Evolutionary conservation across 2,797 vertebrate species (phyloP), one percentile per base, ranked within the genome.

Genomic region (Podargus strigoides): DNA sequence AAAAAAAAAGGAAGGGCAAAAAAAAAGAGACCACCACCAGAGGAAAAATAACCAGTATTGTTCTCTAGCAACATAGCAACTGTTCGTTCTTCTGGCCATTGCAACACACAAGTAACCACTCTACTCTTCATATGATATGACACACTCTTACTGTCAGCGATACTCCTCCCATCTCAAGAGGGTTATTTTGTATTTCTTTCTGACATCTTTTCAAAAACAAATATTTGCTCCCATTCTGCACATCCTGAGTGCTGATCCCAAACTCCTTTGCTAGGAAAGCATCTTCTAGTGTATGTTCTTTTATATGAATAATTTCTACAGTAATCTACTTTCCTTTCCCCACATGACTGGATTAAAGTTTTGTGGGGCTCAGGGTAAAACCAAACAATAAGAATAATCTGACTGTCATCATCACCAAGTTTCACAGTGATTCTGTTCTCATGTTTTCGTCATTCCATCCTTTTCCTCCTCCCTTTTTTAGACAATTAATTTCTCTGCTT

Each of bases 331-430:
- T 96, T 94, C 85, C 76, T 93, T 93, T 93, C 73, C 94, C 91
- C 94, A 93, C 95, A 96, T 95, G 96, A 96, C 91, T 86, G 94
- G 94, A 96, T 97, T 95, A 97, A 95, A 95, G 93, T 94, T 96
- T 97, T 97, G 95, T 79, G 87, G 95, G 95, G 95, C 94, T 89
- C 67, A 79, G 83, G 63, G 83, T 90, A 93, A 96, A 92, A 92
- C 56, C 73, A 94, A 97, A 87, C 80, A 96, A 89, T 81, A 89
- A 85, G 36, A 95, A 94, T 73, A 94, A 94, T 76, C 69, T 89
- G 87, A 93, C 62, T 95, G 89, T 96, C 93, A 95, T 89, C 10
- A 0, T 94, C 95, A 96, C 82, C 41, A 88, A 94, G 34, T 94
- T 91, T 82, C 85, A 95, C 49, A 85, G 85, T 5, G 14, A 86